Base-by-base conservation (phyloP, 30 jellyfish, hydroid and myxozoan genomes). In the Clytia hemisphaerica region DNA sequence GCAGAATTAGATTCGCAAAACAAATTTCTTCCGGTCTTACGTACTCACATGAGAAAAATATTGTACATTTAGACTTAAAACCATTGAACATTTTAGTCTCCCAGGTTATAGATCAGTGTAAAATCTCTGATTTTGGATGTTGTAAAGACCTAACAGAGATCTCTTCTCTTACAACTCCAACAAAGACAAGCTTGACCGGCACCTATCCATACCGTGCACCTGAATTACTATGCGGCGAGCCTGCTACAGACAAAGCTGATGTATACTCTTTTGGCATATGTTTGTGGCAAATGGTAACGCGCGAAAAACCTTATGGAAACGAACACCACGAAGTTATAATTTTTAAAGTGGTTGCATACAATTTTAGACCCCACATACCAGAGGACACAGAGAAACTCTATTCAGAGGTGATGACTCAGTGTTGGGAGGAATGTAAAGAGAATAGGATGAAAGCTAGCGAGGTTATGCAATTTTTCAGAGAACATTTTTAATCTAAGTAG, bases 141-240 rank as follows among this genome's bases (percentile, higher is more conserved):
- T 75, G 93, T 21, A 87, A 84, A 61, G 83, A 67, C 44, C 16
- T 55, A 16, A 51, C 77, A 28, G 95, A 77, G 5, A 63, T 22
- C 9, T 83, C 62, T n/a, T 53, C 37, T 5, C 95, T 93, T n/a
- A 44, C 90, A 53, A 84, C 92, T 19, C 95, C 95, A 16, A 84
- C 95, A 4, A 84, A 84, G 54, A 75, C 95, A 47, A 84, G 72
- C 69, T 65, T 84, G 58, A 84, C 95, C 1, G 95, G 95, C 16
- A 84, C 95, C 0, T 84, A 84, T 32, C 86, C 95, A 6, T 84
- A 84, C 58, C 82, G 95, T 44, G 95, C 95, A 1, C 95, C 95
- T 12, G 95, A 84, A 67, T 79, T 84, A 1, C 67, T 84, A 28
- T 62, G 84, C 16, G 95, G 95, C 54, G 95, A 76, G 32, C 53